A percentile compares a stretch with the other conserved stretches of the same genome.
Evolutionary conservation across 1,140 invertebrate species (phyloP).

Genomic region (Drosophila tsacasi): DNA sequence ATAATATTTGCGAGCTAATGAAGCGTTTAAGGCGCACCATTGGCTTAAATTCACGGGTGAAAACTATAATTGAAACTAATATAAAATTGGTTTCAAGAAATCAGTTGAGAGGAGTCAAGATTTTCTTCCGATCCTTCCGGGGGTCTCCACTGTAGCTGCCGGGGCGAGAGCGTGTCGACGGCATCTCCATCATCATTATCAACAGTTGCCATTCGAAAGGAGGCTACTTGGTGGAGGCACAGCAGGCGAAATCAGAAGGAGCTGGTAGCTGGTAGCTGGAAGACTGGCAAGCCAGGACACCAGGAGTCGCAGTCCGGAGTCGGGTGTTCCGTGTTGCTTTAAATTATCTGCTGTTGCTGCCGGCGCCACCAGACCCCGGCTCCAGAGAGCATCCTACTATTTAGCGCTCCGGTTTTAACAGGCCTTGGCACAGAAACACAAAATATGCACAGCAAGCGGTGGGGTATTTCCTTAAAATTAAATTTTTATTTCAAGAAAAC

Average conservation of each 20-base stretch:
- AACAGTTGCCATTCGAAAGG: conserved; percentile 61
- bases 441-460: neutral
- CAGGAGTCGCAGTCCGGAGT: conserved; percentile 11
- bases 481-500: neutral
- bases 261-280: neutral
- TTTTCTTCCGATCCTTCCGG: neutral
- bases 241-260: conserved; percentile 11
- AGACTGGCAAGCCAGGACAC: conserved; percentile 1
- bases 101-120: neutral
- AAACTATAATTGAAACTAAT: neutral
- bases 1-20: conserved; percentile 21
- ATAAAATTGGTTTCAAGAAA: neutral
- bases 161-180: conserved; percentile 35
- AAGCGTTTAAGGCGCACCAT: neutral
- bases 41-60: neutral
- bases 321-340: conserved; percentile 52
- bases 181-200: conserved; percentile 74
- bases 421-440: neutral
- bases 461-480: neutral
- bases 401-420: conserved; percentile 25
- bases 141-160: conserved; percentile 32
- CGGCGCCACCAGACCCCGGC: conserved; percentile 1
- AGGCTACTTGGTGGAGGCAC: conserved; percentile 25
- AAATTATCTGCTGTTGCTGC: conserved; percentile 60
- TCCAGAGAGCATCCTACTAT: conserved; percentile 5